A percentile compares a stretch with the other conserved stretches of the same genome.
Conservation (phyloP, 2,888 invertebrate genomes). For the Calameuta filiformis region DNA sequence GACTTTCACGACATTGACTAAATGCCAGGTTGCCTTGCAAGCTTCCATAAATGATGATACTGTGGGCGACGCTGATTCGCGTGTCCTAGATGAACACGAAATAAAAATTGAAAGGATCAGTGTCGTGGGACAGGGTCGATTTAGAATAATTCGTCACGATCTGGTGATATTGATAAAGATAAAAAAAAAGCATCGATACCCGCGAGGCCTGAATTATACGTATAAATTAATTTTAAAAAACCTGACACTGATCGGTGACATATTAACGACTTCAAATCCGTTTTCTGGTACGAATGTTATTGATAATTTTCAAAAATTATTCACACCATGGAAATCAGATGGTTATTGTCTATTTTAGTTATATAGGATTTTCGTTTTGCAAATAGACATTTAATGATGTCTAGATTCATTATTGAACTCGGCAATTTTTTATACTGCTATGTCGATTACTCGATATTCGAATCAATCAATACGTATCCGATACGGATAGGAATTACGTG, state of each 20-base stretch:
- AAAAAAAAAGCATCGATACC: not conserved
- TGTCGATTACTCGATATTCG: not conserved
- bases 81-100: slow-evolving; percentile 31
- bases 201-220: not conserved
- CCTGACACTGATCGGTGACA: not conserved
- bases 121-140: slow-evolving; percentile 1
- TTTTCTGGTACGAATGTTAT: not conserved
- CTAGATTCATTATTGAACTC: not conserved
- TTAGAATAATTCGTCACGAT: not conserved
- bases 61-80: slow-evolving; percentile 37
- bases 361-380: not conserved
- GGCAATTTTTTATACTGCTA: not conserved
- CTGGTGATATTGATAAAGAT: not conserved
- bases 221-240: not conserved
- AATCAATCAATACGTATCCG: not conserved
- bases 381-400: not conserved
- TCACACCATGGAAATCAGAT: not conserved
- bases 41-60: slow-evolving; percentile 44
- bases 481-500: not conserved
- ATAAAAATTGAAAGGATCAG: slow-evolving; percentile 18
- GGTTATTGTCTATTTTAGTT: not conserved
- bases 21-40: slow-evolving; percentile 31
- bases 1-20: slow-evolving; percentile 43
- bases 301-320: not conserved
- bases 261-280: not conserved